Conservation (phyloP, 2,888 invertebrate genomes). For the Anorthoa munda region DNA sequence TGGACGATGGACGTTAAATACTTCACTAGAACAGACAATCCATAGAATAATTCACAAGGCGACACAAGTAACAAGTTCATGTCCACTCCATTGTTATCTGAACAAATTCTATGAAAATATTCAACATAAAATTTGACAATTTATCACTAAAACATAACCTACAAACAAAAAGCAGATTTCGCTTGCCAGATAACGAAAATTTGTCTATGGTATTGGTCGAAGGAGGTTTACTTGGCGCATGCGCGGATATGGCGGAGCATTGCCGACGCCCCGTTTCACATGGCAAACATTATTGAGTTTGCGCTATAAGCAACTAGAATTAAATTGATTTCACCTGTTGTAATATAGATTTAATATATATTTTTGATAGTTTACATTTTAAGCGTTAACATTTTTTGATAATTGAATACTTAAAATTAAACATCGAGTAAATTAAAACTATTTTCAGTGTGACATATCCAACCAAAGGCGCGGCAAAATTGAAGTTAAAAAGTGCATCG, state of each 20-base stretch:
- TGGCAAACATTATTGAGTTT: slow-evolving; percentile 59
- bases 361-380: background rate
- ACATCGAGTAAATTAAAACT: slow-evolving; percentile 27
- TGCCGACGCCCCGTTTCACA: slow-evolving; percentile 61
- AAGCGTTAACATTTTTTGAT: background rate
- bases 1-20: slow-evolving; percentile 66
- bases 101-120: slow-evolving; percentile 79
- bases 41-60: slow-evolving; percentile 64
- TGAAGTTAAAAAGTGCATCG: background rate
- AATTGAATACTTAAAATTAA: background rate
- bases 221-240: slow-evolving; percentile 75
- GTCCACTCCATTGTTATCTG: slow-evolving; percentile 77
- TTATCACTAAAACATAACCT: slow-evolving; percentile 89
- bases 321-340: slow-evolving; percentile 62
- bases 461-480: slow-evolving; percentile 31
- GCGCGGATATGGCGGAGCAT: slow-evolving; percentile 72
- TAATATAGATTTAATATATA: background rate
- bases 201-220: slow-evolving; percentile 80
- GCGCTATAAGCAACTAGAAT: slow-evolving; percentile 57
- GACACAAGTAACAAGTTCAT: slow-evolving; percentile 69
- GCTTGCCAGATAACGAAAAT: slow-evolving; percentile 78
- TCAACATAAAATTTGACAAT: slow-evolving; percentile 88
- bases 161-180: slow-evolving; percentile 83
- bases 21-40: slow-evolving; percentile 59
- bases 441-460: background rate